Base-by-base conservation (phyloP, 2,888 invertebrate genomes). In the Neoascia interrupta region DNA sequence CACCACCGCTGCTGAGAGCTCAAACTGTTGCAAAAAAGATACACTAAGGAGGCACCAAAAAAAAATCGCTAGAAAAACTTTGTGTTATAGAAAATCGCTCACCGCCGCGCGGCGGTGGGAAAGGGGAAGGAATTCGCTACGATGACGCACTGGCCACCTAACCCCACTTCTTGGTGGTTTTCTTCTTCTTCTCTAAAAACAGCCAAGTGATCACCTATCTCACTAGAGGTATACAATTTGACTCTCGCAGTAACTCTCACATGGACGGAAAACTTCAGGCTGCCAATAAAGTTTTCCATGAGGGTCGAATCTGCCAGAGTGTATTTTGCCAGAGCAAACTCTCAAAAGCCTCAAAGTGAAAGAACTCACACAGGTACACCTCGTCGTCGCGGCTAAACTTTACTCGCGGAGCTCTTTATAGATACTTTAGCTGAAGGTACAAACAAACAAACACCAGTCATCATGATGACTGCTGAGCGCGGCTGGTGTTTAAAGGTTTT, bases 341-440 rank as follows among this genome's bases (percentile, higher is more conserved):
- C 79, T 79, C 79, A 61, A 79, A 79, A 76, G 79, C 66, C 79
- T 66, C 66, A 61, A 79, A 72, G 66, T 68, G 72, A 79, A 79
- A 72, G 79, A 79, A 73, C 39, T 68, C 68, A 72, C 72, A 72
- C 45, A 72, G 19, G 64, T 11, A 54, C 28, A 26, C 16, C n/a
- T n/a, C n/a, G n/a, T n/a, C 26, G 47, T 68, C 47, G 72, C 60
- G 47, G n/a, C n/a, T n/a, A 72, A 73, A 79, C 68, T 68, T 73
- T 39, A 61, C 79, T 73, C 49, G 47, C 11, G 31, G 64, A 61
- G 61, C 72, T 66, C 72, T n/a, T n/a, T n/a, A n/a, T 56, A 63
- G 69, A 41, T 53, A 63, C 56, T 39, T 18, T 6, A 21, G 21
- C 19, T 41, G n/a, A 26, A 47, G 54, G 37, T 68, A 68, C 74